phyloP scores from a whole-genome alignment of 2,113 vertebrate genomes.

The Alligator sinensis region DNA sequence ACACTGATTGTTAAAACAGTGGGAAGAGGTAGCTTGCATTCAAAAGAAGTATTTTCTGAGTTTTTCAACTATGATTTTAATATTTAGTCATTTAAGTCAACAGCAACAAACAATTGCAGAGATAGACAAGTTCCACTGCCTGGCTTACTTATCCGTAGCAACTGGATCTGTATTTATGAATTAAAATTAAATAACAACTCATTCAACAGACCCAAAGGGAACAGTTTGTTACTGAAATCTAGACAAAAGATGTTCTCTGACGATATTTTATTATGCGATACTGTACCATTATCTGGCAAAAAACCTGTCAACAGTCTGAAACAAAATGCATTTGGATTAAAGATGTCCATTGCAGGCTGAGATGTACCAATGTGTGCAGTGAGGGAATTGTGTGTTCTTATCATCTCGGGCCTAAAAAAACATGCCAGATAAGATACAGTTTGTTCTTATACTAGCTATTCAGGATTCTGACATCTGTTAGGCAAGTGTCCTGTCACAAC shows the following conservation, averaged over 20 bases:
- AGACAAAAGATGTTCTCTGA: not conserved
- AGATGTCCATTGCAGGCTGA: not conserved
- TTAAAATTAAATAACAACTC: not conserved
- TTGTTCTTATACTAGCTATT: not conserved
- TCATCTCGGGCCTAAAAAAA: not conserved
- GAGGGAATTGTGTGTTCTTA: slow-evolving; percentile 9
- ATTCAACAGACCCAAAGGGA: not conserved
- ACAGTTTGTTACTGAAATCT: not conserved
- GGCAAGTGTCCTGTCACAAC: not conserved
- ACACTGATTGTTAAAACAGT: not conserved
- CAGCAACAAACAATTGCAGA: not conserved
- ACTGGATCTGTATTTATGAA: not conserved
- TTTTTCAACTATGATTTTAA: slow-evolving; percentile 19
- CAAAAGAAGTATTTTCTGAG: not conserved
- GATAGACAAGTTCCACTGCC: not conserved
- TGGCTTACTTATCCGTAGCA: not conserved
- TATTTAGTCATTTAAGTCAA: slow-evolving; percentile 13
- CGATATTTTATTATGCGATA: not conserved
- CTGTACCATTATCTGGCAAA: not conserved
- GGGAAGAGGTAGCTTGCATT: not conserved
- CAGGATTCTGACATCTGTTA: not conserved
- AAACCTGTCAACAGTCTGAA: not conserved
- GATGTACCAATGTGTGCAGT: not conserved
- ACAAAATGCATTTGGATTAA: not conserved
- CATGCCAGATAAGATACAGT: not conserved